Evolutionary conservation across 1,140 invertebrate genomes (phyloP).

Genomic region (Hyphantria cunea): DNA sequence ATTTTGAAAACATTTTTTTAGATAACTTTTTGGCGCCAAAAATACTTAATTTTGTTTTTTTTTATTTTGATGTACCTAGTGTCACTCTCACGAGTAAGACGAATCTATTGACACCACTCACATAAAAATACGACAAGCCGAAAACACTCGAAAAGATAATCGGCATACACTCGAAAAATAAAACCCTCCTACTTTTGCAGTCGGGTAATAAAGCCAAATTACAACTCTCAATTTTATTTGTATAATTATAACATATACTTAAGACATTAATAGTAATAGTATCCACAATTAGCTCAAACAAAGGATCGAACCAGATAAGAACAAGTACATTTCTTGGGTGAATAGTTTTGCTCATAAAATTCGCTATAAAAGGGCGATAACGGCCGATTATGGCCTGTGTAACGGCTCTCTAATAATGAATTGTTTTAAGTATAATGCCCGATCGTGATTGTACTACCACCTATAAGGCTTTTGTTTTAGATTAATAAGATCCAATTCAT

Average conservation of each 20-base stretch:
- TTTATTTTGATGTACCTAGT: no score
- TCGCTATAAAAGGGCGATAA: conserved; percentile 79
- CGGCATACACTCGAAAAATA: no score
- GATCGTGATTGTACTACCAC: conserved; percentile 63
- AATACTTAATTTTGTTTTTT: no score
- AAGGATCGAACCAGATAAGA: conserved; percentile 59
- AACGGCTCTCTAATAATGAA: conserved; percentile 79
- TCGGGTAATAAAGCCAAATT: no score
- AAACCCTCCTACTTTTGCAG: no score
- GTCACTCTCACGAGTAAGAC: no score
- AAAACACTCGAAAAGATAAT: no score
- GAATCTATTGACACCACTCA: no score
- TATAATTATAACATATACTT: conserved; percentile 5
- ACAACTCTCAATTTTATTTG: not conserved
- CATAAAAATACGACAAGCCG: no score
- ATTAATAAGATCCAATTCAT: conserved; percentile 43
- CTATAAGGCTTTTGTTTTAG: conserved; percentile 51
- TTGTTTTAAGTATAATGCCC: conserved; percentile 76
- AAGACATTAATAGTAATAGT: conserved; percentile 9
- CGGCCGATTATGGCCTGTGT: conserved; percentile 68
- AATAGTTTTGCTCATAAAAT: conserved; percentile 78
- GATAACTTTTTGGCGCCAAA: no score
- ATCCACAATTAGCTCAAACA: conserved; percentile 63
- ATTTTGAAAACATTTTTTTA: no score
- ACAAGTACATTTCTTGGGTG: conserved; percentile 67